Evolutionary conservation across 2,797 vertebrate genomes (phyloP).

Genomic region (Arctocebus calabarensis): DNA sequence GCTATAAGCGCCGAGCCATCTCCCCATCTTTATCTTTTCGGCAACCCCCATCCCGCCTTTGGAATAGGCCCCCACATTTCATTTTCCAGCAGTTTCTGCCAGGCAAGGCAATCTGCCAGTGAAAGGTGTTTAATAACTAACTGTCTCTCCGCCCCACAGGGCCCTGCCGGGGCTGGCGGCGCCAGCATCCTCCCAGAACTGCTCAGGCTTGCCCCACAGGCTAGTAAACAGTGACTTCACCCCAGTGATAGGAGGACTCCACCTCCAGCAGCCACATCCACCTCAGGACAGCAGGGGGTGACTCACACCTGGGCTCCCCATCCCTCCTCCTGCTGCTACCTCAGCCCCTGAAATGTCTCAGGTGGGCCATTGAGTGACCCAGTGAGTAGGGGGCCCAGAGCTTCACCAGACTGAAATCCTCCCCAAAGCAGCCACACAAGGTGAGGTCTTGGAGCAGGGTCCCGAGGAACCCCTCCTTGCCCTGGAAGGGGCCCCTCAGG

Average conservation of each 20-base stretch:
- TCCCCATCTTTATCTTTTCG: not conserved
- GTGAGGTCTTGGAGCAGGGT: not conserved
- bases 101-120: slow-evolving; percentile 66
- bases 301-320: slow-evolving; percentile 42
- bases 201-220: slow-evolving; percentile 75
- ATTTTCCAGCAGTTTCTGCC: slow-evolving; percentile 74
- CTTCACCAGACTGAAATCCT: not conserved
- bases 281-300: slow-evolving; percentile 33
- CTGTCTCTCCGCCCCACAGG: not conserved
- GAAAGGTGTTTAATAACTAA: slow-evolving; percentile 68
- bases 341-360: not conserved
- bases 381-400: not conserved
- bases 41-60: slow-evolving; percentile 34
- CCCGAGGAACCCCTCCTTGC: not conserved
- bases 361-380: not conserved
- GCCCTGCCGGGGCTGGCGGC: slow-evolving; percentile 30
- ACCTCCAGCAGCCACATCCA: not conserved
- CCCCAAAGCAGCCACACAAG: not conserved
- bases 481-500: not conserved
- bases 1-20: not conserved
- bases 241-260: slow-evolving; percentile 13
- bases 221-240: slow-evolving; percentile 69
- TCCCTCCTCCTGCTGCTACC: not conserved
- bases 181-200: slow-evolving; percentile 40
- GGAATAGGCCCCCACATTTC: slow-evolving; percentile 37